Evolutionary conservation across 1,140 invertebrate genomes (phyloP).

Genomic region (Philopotamus ludificatus): DNA sequence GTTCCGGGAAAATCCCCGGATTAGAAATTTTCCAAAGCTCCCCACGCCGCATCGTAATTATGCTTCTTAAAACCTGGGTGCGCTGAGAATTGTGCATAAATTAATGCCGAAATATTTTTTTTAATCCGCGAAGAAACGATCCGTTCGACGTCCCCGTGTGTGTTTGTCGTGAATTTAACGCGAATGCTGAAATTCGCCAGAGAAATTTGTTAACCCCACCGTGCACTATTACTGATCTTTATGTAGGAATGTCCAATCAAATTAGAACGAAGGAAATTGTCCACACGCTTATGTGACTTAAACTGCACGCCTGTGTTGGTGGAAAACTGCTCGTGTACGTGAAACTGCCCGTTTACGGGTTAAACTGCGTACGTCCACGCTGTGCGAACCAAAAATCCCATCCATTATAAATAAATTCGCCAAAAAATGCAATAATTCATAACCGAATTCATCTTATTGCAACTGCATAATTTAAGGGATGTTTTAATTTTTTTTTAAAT

Average conservation of each 20-base stretch:
- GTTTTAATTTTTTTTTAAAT: neutral
- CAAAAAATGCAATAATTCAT: neutral
- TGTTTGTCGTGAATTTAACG: neutral
- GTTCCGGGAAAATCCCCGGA: conserved; percentile 23
- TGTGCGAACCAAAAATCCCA: neutral
- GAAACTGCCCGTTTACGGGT: conserved; percentile 20
- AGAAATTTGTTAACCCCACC: conserved; percentile 6
- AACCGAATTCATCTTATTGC: neutral
- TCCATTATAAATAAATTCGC: neutral
- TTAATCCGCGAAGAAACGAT: no score
- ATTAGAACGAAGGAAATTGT: conserved; percentile 42
- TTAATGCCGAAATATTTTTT: no score
- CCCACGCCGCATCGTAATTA: no score
- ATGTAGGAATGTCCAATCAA: conserved; percentile 42
- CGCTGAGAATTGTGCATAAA: no score
- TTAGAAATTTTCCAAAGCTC: conserved; percentile 32
- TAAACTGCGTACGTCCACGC: conserved; percentile 12
- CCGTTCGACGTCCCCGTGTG: neutral
- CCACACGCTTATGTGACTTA: conserved; percentile 30
- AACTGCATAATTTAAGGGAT: neutral
- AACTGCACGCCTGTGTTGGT: neutral
- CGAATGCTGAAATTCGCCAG: neutral
- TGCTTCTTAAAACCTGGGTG: no score
- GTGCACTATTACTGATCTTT: conserved; percentile 36
- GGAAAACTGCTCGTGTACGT: conserved; percentile 18